A percentile compares a stretch with the other conserved stretches of the same genome.
Conservation (phyloP, 1,140 invertebrate species). For the Homarus americanus region DNA sequence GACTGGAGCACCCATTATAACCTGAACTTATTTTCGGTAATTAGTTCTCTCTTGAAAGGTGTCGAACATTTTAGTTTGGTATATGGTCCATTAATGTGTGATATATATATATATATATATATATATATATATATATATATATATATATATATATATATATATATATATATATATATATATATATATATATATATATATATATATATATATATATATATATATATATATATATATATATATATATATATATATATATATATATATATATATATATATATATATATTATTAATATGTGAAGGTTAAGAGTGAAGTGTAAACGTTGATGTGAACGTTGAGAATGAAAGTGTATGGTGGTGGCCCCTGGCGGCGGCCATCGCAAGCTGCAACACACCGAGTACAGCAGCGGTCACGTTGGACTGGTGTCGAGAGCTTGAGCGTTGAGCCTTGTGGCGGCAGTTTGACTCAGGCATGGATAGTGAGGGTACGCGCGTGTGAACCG, state of each 20-base stretch:
- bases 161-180: slow-evolving; percentile 4
- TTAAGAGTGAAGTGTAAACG: slow-evolving; percentile 25
- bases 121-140: no score
- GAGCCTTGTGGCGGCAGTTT: slow-evolving; percentile 40
- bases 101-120: no score
- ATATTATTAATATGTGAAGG: slow-evolving; percentile 7
- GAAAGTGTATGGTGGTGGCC: not conserved
- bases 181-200: no score
- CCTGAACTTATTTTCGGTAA: no score
- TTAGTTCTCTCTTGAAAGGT: no score
- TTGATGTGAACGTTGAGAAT: slow-evolving; percentile 21
- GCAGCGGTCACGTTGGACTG: not conserved
- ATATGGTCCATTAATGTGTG: no score
- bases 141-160: not conserved
- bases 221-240: slow-evolving; percentile 10
- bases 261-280: not conserved
- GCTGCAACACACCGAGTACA: not conserved
- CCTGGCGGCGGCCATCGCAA: not conserved
- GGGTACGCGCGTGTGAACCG: slow-evolving; percentile 38
- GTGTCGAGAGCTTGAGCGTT: not conserved
- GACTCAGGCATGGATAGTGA: slow-evolving; percentile 65
- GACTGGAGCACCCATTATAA: no score
- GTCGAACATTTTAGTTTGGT: no score
- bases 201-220: slow-evolving; percentile 15
- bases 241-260: not conserved